Evolutionary conservation across 2,888 invertebrate genomes (phyloP).

Genomic region (Campoletis raptor): DNA sequence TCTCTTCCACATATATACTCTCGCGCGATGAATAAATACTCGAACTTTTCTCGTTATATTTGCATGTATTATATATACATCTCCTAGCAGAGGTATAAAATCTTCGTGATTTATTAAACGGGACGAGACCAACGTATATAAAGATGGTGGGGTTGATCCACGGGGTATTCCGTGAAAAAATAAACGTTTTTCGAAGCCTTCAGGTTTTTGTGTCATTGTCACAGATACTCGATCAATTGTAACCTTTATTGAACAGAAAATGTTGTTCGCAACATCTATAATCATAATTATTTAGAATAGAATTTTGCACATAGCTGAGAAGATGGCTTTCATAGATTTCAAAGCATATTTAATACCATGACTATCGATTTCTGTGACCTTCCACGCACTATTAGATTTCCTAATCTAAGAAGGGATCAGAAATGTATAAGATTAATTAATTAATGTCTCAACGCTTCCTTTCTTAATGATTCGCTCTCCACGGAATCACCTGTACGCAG

Average conservation of each 20-base stretch:
- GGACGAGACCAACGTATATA: constrained; percentile 33
- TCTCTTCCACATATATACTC: constrained; percentile 1
- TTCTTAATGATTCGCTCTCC: not conserved
- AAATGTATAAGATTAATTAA: not conserved
- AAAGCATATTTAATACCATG: not conserved
- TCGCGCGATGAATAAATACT: constrained; percentile 64
- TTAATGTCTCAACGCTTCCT: not conserved
- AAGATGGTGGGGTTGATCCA: not conserved
- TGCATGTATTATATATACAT: constrained; percentile 62
- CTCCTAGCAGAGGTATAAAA: constrained; percentile 47
- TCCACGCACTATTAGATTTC: not conserved
- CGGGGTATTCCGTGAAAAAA: not conserved
- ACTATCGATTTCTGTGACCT: not conserved
- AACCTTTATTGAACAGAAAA: not conserved
- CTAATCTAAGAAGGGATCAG: not conserved
- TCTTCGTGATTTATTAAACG: constrained; percentile 65
- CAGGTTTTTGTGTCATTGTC: not conserved
- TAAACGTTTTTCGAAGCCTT: not conserved
- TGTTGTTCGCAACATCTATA: not conserved
- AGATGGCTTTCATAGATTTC: not conserved
- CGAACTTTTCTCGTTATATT: constrained; percentile 68
- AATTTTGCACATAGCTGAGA: not conserved
- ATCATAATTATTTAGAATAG: not conserved
- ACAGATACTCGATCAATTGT: not conserved
- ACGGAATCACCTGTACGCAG: not conserved